A percentile compares a stretch with the other conserved stretches of the same genome.
Evolutionary conservation across 2,113 vertebrate genomes (phyloP).

Genomic region (Hyaena hyaena): DNA sequence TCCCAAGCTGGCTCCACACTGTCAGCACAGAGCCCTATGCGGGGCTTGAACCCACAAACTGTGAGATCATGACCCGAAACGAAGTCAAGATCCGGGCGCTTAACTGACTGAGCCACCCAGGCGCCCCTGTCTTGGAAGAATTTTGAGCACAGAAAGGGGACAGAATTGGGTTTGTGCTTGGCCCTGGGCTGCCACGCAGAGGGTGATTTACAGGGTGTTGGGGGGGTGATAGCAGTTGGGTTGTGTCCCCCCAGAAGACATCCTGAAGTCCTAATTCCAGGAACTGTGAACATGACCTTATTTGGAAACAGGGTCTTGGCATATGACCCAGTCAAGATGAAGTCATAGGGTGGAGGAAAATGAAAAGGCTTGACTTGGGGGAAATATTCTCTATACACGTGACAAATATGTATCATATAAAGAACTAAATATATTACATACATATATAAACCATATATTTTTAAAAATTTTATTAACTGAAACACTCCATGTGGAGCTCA

Average conservation of each 20-base stretch:
- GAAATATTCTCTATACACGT: neutral
- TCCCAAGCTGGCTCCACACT: too few relatives aligned
- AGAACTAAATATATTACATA: neutral
- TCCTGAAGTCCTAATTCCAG: neutral
- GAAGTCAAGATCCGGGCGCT: too few relatives aligned
- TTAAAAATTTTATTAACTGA: neutral
- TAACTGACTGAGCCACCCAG: too few relatives aligned
- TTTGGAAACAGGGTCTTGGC: neutral
- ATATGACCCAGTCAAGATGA: neutral
- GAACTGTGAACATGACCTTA: neutral
- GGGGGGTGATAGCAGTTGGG: too few relatives aligned
- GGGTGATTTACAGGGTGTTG: fast-evolving
- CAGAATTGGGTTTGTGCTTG: neutral
- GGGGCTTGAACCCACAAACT: too few relatives aligned
- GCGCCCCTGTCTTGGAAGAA: neutral
- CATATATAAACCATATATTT: neutral
- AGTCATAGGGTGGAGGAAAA: neutral
- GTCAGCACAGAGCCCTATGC: too few relatives aligned
- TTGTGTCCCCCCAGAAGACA: neutral
- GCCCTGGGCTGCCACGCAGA: neutral
- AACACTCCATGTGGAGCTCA: neutral
- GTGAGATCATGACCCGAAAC: too few relatives aligned
- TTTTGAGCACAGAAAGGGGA: neutral
- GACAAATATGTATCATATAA: neutral
- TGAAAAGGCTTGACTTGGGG: neutral